A percentile compares a stretch with the other conserved stretches of the same genome.
phyloP scores from a whole-genome alignment of 2,113 vertebrate species.

The Strigops habroptila region DNA sequence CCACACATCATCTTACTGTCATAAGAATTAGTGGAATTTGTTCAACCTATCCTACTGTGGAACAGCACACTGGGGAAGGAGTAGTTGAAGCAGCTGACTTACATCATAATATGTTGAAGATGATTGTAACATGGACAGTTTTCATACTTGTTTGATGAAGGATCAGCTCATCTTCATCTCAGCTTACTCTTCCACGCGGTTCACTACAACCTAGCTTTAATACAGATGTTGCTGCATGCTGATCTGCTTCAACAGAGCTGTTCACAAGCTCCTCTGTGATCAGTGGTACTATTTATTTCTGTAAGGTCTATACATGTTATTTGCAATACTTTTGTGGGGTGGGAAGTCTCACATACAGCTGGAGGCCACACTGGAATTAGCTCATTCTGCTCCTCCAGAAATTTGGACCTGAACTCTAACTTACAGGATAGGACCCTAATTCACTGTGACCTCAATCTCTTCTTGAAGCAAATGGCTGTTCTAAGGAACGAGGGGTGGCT shows the following conservation, averaged over 20 bases:
- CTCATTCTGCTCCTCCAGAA: background rate
- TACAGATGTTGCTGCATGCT: background rate
- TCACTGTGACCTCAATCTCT: background rate
- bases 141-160: background rate
- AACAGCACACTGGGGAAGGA: background rate
- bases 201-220: background rate
- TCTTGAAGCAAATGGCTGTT: background rate
- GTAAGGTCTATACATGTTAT: background rate
- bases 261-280: background rate
- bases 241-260: background rate
- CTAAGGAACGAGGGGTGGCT: background rate
- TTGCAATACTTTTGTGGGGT: background rate
- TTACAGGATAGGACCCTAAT: rapidly evolving
- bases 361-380: background rate
- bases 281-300: background rate
- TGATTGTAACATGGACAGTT: background rate
- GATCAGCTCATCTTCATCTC: background rate
- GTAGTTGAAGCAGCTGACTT: background rate
- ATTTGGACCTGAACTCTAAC: background rate
- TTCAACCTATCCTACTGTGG: background rate
- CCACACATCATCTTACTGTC: background rate
- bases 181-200: rapidly evolving
- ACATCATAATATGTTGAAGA: rapidly evolving
- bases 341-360: background rate
- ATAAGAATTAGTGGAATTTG: background rate